Evolutionary conservation across 1,140 invertebrate species (phyloP).

Genomic region (Cotesia vestalis): DNA sequence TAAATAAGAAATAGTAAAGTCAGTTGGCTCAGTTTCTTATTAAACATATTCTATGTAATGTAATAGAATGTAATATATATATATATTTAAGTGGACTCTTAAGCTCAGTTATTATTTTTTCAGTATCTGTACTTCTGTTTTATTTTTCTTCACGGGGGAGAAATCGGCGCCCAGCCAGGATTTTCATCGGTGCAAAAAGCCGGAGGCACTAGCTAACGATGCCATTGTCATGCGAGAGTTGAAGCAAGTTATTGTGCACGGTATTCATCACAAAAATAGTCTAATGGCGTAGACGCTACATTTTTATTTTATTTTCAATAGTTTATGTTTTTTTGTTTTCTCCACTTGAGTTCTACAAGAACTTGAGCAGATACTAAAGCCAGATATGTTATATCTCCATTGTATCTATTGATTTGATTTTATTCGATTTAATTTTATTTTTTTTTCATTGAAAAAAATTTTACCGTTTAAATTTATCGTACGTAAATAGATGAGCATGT

Average conservation of each 20-base stretch:
- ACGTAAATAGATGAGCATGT: no score
- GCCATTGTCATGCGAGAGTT: slow-evolving; percentile 57
- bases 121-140: not conserved
- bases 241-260: slow-evolving; percentile 53
- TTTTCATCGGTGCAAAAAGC: slow-evolving; percentile 32
- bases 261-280: slow-evolving; percentile 46
- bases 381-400: not conserved
- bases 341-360: not conserved
- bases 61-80: no score
- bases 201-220: slow-evolving; percentile 62
- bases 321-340: slow-evolving; percentile 14
- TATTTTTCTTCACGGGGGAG: not conserved
- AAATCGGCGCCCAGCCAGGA: slow-evolving; percentile 27
- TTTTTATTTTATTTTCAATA: slow-evolving; percentile 10
- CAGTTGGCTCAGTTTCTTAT: slow-evolving; percentile 1
- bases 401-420: no score
- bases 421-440: no score
- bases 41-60: not conserved
- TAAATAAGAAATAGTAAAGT: not conserved
- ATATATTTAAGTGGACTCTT: not conserved
- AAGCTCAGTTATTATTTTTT: slow-evolving; percentile 3
- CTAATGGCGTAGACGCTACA: slow-evolving; percentile 22
- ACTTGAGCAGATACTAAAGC: not conserved
- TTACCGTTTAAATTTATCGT: no score
- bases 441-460: no score